These are phyloP conservation scores for Microctonus hyperodae DNA, from an alignment of 2,888 invertebrate species.

Conservation along the genomic window DNA sequence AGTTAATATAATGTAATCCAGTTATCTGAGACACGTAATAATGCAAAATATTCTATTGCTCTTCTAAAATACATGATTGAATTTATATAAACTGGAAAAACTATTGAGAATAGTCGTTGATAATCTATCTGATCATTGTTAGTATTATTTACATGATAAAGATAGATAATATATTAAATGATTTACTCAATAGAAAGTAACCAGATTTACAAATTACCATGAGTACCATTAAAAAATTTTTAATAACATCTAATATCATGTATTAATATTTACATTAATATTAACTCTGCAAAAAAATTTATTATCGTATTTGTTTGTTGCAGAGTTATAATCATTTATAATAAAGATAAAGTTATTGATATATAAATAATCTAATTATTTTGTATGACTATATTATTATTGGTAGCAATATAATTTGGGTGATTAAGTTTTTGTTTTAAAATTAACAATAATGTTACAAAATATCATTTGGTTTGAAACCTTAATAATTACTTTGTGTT, in stretches of 20 bases:
- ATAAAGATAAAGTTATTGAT: neutral
- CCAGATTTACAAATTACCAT: too few species aligned
- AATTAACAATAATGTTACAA: neutral
- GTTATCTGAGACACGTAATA: neutral
- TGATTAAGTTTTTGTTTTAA: neutral
- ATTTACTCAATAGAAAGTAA: constrained; percentile 26
- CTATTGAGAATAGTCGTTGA: neutral
- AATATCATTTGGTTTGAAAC: too few species aligned
- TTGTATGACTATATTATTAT: neutral
- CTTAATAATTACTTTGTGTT: neutral
- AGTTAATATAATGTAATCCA: neutral
- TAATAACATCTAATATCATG: neutral
- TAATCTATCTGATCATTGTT: neutral
- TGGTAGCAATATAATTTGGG: neutral
- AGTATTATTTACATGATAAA: constrained; percentile 15
- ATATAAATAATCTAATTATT: neutral
- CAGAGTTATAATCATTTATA: neutral
- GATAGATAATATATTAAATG: constrained; percentile 14
- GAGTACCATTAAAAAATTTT: too few species aligned
- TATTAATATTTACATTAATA: neutral
- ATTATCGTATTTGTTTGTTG: neutral
- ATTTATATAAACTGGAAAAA: neutral
- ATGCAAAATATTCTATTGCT: constrained; percentile 9
- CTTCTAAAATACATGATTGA: constrained; percentile 2
- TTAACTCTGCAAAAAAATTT: neutral